Base-by-base conservation (phyloP, 2,797 vertebrate genomes). In the Spinus olivaceus region DNA sequence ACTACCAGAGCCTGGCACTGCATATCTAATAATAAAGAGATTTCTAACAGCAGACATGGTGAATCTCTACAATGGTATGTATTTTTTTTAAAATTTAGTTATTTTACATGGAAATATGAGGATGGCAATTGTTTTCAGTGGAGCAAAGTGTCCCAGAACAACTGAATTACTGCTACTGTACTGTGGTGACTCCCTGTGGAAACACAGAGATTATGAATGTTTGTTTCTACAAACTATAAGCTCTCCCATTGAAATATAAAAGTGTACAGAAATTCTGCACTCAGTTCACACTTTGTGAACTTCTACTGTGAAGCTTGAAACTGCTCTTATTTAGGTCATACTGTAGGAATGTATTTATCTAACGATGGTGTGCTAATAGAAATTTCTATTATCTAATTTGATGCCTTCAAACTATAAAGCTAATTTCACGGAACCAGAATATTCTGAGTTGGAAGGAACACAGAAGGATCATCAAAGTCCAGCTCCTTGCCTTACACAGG, bases 21-120 rank as follows among this genome's bases (percentile, higher is more conserved):
- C 99, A 22, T 99, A 98, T 90, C 98, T 99, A 39, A 97, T 99
- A 83, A 97, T 99, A 96, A 99, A 99, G 97, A 98, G 97, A 92
- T 98, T 99, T 93, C 81, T 98, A 74, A 97, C 92, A 51, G 11
- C 47, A 24, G 96, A 97, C 37, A 82, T 88, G 67, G 82, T 97
- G 73, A 97, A 94, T 70, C 88, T 95, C 63, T 97, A 94, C 65
- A 86, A 39, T 46, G 97, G 98, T 98, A 96, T 1, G 97, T 96
- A 67, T 39, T 16, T 87, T 82, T 79, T 77, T 60, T 67, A 80
- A 73, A 24, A 25, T 83, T 87, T 73, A 17, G 14, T n/a, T 73
- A 23, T 41, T 96, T 81, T 10, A 19, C 14, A 8, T 30, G 13
- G 18, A 35, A 37, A 33, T 24, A 42, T 8, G 32, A 78, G 23